Percentiles rank a stretch among this genome's conserved stretches.
Conservation (phyloP, 1,140 invertebrate species). For the Pachypsylla venusta region DNA sequence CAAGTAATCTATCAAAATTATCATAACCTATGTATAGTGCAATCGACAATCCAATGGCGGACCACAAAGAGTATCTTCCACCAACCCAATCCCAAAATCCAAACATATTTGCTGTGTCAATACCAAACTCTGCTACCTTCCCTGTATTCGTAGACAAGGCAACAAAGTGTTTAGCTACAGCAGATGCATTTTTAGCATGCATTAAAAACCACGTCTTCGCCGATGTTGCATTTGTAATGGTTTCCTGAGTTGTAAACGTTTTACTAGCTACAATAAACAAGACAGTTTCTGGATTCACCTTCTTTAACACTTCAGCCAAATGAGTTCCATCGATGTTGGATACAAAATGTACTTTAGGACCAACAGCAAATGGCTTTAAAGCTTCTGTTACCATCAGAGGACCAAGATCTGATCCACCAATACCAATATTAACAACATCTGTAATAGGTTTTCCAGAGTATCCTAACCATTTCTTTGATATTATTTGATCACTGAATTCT, state of each 20-base stretch:
- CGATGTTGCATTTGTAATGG: constrained; percentile 95
- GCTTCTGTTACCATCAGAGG: constrained; percentile 99
- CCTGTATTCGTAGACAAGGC: constrained; percentile 88
- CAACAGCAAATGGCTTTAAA: constrained; percentile 75
- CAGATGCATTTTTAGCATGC: constrained; percentile 58
- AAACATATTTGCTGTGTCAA: constrained; percentile 96
- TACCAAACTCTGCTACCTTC: constrained; percentile 94
- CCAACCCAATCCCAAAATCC: constrained; percentile 99
- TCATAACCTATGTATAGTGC: constrained; percentile 85
- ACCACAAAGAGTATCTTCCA: constrained; percentile 95
- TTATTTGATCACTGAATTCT: constrained; percentile 64
- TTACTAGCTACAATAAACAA: constrained; percentile 98
- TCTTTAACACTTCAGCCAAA: constrained; percentile 82
- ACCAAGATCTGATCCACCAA: constrained; percentile 96
- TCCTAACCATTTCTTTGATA: constrained; percentile 60
- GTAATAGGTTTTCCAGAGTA: constrained; percentile 91
- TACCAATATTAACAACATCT: constrained; percentile 98
- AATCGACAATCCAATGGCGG: constrained; percentile 95
- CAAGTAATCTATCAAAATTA: constrained; percentile 84
- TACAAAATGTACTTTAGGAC: constrained; percentile 89
- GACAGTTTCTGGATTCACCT: constrained; percentile 80
- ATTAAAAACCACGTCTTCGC: constrained; percentile 91
- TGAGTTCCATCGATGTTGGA: constrained; percentile 99
- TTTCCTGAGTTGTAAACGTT: constrained; percentile 99
- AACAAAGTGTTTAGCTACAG: constrained; percentile 94